Base-by-base conservation (phyloP, 2,113 vertebrate species). In the Spilogale gracilis region DNA sequence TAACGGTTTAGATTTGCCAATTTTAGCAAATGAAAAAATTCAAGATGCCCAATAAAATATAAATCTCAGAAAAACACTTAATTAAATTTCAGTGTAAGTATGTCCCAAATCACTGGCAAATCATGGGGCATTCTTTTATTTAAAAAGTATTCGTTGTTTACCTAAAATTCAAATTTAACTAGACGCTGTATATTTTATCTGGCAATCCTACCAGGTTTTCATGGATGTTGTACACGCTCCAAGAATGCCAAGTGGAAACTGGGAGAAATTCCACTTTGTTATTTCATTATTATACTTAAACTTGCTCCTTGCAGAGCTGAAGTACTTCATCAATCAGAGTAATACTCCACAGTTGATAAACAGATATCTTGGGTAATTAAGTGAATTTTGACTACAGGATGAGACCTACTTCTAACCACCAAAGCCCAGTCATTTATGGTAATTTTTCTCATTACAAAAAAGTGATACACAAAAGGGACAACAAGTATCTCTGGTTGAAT, bases 111-210 rank as follows among this genome's bases (percentile, higher is more conserved):
- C 56, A 61, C n/a, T 80, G 32, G 60, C 58, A 97, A 91, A 92
- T 87, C 48, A 86, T 50, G 25, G 12, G 17, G 8, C 58, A 71
- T 30, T 60, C 63, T 91, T 56, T 81, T 8, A 94, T 67, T 86
- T 84, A 20, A 43, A n/a, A 74, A 74, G 8, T 61, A 79, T 63
- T 80, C 1, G 10, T 92, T 93, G 92, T 76, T 96, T 81, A 69
- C 63, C 32, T 50, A 88, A 83, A 95, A 80, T 86, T 95, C 54
- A 65, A 95, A 90, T 92, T 91, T 95, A 93, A 96, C 83, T 88
- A 85, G 32, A 54, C 13, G 45, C 6, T n/a, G 16, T 84, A 12
- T 82, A 54, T 84, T 94, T 93, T 69, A 87, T 79, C 54, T 87
- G n/a, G 25, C 67, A 96, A 65, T 32, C 17, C 32, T 65, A 79